phyloP scores from a whole-genome alignment of 2,797 vertebrate species.

The Muscicapa comitata region DNA sequence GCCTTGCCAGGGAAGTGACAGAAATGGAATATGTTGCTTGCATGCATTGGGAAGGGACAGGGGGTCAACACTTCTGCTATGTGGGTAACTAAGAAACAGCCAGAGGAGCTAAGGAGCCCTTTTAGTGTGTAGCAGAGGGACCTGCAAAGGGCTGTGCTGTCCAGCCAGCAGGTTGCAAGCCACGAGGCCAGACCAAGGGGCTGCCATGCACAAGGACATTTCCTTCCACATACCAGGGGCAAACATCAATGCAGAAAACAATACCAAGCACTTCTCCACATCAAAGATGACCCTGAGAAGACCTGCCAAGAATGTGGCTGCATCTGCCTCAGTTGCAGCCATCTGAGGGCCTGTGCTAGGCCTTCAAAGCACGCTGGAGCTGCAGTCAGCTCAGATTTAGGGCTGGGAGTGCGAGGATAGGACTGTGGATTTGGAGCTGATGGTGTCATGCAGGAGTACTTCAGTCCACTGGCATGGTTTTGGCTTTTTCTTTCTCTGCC shows the following conservation, averaged over 20 bases:
- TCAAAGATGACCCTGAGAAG: constrained; percentile 64
- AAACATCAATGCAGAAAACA: constrained; percentile 56
- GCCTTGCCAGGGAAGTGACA: background rate
- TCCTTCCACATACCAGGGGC: constrained; percentile 21
- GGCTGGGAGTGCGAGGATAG: background rate
- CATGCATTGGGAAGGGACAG: fast-evolving
- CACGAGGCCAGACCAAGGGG: fast-evolving
- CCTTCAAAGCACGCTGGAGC: constrained; percentile 25
- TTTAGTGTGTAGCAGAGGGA: background rate
- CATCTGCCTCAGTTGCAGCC: constrained; percentile 46
- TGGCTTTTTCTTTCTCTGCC: background rate
- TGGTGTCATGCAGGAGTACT: background rate
- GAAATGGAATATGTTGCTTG: background rate
- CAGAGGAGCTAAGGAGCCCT: background rate
- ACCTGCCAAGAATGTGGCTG: constrained; percentile 66
- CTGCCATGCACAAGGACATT: background rate
- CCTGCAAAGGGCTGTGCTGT: background rate
- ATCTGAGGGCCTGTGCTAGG: constrained; percentile 25
- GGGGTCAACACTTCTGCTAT: background rate
- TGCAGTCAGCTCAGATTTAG: background rate
- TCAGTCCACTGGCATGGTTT: background rate
- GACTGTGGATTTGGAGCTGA: background rate
- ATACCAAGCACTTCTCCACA: constrained; percentile 52
- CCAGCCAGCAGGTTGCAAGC: background rate
- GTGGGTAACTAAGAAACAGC: background rate